Conservation (phyloP, 2,888 invertebrate genomes). For the Tetramorium bicarinatum region DNA sequence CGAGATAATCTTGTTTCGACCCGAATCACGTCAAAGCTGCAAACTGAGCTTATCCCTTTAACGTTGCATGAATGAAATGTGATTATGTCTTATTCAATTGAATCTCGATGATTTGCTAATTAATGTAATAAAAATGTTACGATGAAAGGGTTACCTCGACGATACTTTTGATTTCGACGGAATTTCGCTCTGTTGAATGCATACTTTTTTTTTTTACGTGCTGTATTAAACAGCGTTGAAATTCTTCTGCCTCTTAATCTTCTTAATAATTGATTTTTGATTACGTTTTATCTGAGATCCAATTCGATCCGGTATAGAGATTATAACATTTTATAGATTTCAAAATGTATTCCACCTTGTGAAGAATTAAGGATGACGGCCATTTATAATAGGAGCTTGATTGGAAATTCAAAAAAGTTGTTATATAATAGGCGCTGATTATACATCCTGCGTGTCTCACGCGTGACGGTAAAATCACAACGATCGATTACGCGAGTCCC, state of each 20-base stretch:
- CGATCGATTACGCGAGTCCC: conserved; percentile 56
- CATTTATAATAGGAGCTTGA: not conserved
- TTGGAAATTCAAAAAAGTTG: not conserved
- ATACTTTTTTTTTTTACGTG: too few relatives aligned
- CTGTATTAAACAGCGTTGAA: not conserved
- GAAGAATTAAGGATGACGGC: not conserved
- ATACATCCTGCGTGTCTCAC: not conserved
- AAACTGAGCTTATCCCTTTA: not conserved
- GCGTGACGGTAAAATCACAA: conserved; percentile 41
- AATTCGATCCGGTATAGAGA: not conserved
- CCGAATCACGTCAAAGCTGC: conserved; percentile 2
- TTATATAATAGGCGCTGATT: conserved; percentile 8
- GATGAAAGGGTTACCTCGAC: not conserved
- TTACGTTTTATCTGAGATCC: not conserved
- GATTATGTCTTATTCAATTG: not conserved
- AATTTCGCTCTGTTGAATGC: not conserved
- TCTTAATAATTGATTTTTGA: not conserved
- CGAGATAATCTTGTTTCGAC: conserved; percentile 14
- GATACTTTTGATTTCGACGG: not conserved
- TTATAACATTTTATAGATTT: not conserved
- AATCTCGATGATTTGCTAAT: conserved; percentile 3
- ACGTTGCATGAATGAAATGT: not conserved
- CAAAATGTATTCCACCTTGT: not conserved
- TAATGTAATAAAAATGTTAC: not conserved
- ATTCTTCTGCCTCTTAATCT: not conserved